Percentiles rank a stretch among this genome's conserved stretches.
Evolutionary conservation across 1,140 invertebrate species (phyloP).

Genomic region (Acromyrmex heyeri): DNA sequence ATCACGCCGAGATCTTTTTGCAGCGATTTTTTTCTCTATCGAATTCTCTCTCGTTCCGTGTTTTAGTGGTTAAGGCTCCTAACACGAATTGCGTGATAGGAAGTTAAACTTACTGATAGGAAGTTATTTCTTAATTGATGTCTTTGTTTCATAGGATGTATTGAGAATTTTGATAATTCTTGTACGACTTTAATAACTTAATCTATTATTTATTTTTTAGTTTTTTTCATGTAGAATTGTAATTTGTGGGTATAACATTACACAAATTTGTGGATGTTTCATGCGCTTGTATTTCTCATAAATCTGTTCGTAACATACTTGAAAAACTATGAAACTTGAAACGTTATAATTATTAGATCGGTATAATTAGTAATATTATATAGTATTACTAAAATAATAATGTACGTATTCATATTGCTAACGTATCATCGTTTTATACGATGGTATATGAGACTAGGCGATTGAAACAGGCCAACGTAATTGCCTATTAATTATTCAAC

Average conservation of each 20-base stretch:
- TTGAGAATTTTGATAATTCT: conserved; percentile 4
- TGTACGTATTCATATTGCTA: conserved; percentile 22
- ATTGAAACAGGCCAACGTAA: conserved; percentile 31
- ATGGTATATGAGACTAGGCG: conserved; percentile 15
- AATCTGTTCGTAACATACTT: neutral
- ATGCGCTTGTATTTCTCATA: neutral
- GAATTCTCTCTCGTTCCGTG: neutral
- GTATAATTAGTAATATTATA: conserved; percentile 20
- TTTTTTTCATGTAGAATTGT: neutral
- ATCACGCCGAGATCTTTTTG: conserved; percentile 7
- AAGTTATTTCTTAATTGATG: neutral
- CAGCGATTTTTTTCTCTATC: conserved; percentile 8
- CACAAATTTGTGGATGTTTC: neutral
- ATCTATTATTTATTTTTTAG: neutral
- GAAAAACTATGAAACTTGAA: conserved; percentile 13
- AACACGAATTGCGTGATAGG: neutral
- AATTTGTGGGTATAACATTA: neutral
- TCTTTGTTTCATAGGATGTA: neutral
- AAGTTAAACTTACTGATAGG: neutral
- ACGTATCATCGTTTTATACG: conserved; percentile 34
- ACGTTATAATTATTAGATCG: conserved; percentile 9
- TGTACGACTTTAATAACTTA: neutral
- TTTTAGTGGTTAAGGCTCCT: neutral
- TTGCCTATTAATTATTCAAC: conserved; percentile 61
- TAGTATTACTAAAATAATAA: conserved; percentile 19